Conservation (phyloP, 2,797 vertebrate species). For the Zenarchopterus dispar region DNA sequence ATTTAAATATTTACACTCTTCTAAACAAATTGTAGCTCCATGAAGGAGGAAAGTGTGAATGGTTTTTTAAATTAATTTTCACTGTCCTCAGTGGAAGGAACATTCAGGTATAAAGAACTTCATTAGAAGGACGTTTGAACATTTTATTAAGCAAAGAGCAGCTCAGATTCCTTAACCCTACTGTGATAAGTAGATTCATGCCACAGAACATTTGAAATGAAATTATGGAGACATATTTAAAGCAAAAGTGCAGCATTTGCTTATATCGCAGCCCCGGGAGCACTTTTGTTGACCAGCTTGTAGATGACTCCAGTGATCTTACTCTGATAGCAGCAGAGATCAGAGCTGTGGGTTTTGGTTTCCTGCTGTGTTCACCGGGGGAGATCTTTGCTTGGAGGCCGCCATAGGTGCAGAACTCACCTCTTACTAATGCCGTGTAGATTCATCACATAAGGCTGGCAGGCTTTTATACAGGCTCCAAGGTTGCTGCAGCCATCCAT, state of each 20-base stretch:
- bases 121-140: neutral
- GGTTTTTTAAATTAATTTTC: neutral
- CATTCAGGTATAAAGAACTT: neutral
- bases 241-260: neutral
- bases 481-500: slow-evolving; percentile 71
- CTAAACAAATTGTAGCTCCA: no score
- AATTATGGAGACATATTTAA: neutral
- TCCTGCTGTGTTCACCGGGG: slow-evolving; percentile 42
- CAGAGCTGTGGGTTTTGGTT: slow-evolving; percentile 27
- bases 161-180: no score
- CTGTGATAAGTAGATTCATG: no score
- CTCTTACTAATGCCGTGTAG: slow-evolving; percentile 50
- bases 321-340: neutral
- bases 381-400: slow-evolving; percentile 47
- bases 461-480: slow-evolving; percentile 66
- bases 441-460: slow-evolving; percentile 75
- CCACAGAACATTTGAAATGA: no score
- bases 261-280: neutral
- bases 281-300: neutral
- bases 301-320: neutral
- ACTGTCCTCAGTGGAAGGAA: neutral
- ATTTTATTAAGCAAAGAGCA: neutral
- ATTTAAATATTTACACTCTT: no score
- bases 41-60: no score
- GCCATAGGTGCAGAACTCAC: slow-evolving; percentile 26